These are phyloP conservation scores for Labeo rohita DNA, from an alignment of 2,113 vertebrate species.

Conservation along the genomic window DNA sequence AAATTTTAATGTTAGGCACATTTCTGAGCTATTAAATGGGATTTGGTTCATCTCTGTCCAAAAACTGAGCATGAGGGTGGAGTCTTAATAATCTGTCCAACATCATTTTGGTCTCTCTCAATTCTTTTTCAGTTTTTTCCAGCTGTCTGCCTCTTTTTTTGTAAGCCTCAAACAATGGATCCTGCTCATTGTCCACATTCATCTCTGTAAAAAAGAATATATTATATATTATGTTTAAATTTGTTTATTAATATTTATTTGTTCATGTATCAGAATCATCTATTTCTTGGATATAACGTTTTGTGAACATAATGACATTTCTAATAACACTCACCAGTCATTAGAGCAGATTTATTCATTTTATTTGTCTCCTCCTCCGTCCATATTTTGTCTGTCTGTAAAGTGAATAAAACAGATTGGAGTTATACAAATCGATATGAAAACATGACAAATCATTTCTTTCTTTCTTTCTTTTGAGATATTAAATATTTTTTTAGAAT, in stretches of 20 bases:
- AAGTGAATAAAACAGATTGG: not conserved
- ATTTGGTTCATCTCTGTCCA: not conserved
- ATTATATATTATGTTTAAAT: not conserved
- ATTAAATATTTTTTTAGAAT: too few relatives aligned
- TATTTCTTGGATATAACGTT: not conserved
- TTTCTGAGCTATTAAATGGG: not conserved
- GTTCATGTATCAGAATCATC: not conserved
- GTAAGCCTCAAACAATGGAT: not conserved
- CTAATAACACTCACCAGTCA: not conserved
- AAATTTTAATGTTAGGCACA: too few relatives aligned
- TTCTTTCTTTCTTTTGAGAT: too few relatives aligned
- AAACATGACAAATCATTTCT: too few relatives aligned
- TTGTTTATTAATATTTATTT: not conserved
- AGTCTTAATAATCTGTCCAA: too few relatives aligned
- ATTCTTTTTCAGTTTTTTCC: too few relatives aligned
- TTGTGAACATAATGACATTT: not conserved
- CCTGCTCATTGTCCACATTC: not conserved
- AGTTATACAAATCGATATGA: not conserved
- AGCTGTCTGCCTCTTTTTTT: not conserved
- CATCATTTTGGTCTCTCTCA: too few relatives aligned
- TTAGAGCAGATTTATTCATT: slow-evolving; percentile 14
- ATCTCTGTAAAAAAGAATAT: not conserved
- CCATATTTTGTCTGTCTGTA: not conserved
- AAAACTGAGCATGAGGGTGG: not conserved
- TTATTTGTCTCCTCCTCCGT: not conserved